Conservation (phyloP, 2,113 vertebrate genomes). For the Bubo bubo region DNA sequence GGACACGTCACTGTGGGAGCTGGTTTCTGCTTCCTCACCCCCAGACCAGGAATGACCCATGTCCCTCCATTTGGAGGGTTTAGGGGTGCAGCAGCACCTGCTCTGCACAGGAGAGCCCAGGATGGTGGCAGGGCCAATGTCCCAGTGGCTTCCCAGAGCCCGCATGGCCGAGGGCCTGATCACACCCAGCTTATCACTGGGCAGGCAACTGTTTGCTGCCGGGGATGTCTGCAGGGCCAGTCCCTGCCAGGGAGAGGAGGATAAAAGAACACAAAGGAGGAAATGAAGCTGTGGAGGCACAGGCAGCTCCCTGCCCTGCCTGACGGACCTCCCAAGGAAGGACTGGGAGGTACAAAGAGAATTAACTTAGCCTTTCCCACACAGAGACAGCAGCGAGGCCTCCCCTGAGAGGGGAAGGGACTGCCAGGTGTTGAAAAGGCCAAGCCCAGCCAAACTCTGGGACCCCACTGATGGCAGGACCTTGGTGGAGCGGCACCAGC, state of each 20-base stretch:
- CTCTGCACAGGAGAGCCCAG: neutral
- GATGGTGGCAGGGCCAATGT: neutral
- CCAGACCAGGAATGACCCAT: neutral
- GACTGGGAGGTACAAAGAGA: constrained; percentile 37
- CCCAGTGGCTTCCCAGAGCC: neutral
- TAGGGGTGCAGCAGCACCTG: neutral
- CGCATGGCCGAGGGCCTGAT: neutral
- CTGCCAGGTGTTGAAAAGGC: neutral
- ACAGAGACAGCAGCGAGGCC: constrained; percentile 65
- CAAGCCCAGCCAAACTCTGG: neutral
- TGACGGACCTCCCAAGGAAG: constrained; percentile 57
- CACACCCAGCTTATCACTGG: neutral
- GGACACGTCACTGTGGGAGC: neutral
- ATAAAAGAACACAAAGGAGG: neutral
- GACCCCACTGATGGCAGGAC: neutral
- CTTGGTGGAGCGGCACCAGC: neutral
- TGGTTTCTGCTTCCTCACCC: neutral
- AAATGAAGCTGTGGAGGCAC: neutral
- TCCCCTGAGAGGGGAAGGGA: constrained; percentile 30
- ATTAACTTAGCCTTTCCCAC: constrained; percentile 70
- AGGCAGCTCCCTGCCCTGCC: neutral
- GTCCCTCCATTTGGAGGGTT: neutral
- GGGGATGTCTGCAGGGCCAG: neutral
- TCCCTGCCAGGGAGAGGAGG: neutral
- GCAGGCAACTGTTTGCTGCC: neutral